phyloP scores from a whole-genome alignment of 2,113 vertebrate species.

The Cettia cetti region DNA sequence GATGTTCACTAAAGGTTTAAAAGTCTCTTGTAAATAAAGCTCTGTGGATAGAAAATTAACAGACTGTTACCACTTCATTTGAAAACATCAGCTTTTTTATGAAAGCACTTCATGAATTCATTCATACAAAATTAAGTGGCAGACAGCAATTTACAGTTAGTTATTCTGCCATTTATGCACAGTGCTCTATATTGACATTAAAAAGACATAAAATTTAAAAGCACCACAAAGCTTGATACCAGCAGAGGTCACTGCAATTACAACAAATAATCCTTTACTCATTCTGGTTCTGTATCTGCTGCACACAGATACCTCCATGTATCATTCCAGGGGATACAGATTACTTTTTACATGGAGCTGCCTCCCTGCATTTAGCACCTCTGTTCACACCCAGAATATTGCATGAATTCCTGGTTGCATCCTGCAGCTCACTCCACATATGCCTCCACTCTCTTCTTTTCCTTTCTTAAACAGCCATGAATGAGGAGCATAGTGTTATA shows the following conservation, averaged over 20 bases:
- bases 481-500: fast-evolving
- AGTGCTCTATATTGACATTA: not conserved
- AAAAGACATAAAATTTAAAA: not conserved
- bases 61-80: slow-evolving; percentile 15
- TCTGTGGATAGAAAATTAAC: slow-evolving; percentile 76
- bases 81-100: not conserved
- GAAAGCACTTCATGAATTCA: not conserved
- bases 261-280: not conserved
- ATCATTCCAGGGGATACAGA: not conserved
- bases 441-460: not conserved
- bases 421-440: not conserved
- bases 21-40: slow-evolving; percentile 98
- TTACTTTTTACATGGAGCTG: not conserved
- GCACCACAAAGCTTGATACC: not conserved
- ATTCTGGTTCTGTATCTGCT: not conserved
- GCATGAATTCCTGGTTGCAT: not conserved
- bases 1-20: slow-evolving; percentile 98
- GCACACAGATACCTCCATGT: not conserved
- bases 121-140: not conserved
- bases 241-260: slow-evolving; percentile 34
- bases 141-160: not conserved
- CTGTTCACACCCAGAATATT: not conserved
- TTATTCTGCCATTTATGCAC: not conserved
- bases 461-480: not conserved
- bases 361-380: not conserved